Evolutionary conservation across 2,797 vertebrate species (phyloP).

Genomic region (Hydrolagus colliei): DNA sequence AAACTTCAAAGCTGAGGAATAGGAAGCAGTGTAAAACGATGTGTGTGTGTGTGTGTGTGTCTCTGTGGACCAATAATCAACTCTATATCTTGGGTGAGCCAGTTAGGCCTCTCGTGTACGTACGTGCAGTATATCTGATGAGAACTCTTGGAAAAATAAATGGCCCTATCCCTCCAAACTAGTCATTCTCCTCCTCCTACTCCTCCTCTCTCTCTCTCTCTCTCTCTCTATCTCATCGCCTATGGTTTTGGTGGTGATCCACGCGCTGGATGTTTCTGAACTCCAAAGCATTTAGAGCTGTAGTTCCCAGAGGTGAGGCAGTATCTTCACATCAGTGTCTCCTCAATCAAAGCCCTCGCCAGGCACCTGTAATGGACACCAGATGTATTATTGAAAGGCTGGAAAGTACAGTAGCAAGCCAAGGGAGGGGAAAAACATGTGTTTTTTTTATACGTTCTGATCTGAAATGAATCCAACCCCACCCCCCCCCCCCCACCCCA

Average conservation of each 20-base stretch:
- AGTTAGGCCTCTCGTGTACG: too few relatives aligned
- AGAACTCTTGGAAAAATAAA: too few relatives aligned
- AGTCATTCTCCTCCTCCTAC: too few relatives aligned
- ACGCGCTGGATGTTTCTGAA: not conserved
- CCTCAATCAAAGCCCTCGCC: slow-evolving; percentile 47
- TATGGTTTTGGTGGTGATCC: not conserved
- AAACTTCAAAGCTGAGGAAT: not conserved
- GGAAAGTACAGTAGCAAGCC: slow-evolving; percentile 57
- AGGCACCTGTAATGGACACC: slow-evolving; percentile 66
- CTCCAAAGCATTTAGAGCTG: slow-evolving; percentile 42
- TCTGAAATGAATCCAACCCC: slow-evolving; percentile 45
- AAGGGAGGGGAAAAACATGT: slow-evolving; percentile 38
- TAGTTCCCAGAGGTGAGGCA: slow-evolving; percentile 36
- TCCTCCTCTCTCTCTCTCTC: not conserved
- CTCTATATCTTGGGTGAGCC: not conserved
- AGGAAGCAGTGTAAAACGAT: not conserved
- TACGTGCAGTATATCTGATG: not conserved
- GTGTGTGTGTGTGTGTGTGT: not conserved
- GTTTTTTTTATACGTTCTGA: slow-evolving; percentile 56
- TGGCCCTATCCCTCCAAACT: not conserved
- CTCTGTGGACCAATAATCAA: too few relatives aligned
- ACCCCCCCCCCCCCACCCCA: too few relatives aligned
- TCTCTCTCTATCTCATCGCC: not conserved
- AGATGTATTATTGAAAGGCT: slow-evolving; percentile 69
- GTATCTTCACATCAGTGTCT: slow-evolving; percentile 53